Evolutionary conservation across 1,140 invertebrate species (phyloP), one percentile per base, ranked within the genome.

Genomic region (Neotoxoptera formosana): DNA sequence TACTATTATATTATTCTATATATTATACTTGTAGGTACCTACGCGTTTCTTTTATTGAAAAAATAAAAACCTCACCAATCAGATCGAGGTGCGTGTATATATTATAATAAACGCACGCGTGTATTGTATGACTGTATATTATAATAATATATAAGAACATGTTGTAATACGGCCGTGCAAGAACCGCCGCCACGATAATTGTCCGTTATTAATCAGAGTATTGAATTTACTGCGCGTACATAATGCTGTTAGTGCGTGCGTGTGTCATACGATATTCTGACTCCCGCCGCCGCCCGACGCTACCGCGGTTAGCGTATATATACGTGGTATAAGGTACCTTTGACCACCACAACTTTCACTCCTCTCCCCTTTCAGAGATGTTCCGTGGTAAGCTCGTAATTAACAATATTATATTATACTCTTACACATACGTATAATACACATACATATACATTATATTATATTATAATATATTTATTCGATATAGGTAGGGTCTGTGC

Each of bases 201-300:
- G 41, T 67, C 60, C 56, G 90, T 91, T 76, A 91, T 91, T 91
- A 91, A 91, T 91, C 90, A 91, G 90, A 76, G 90, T 91, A 76
- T 91, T 91, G 90, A 91, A 67, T 91, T 91, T 76, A 91, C 56
- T 45, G 81, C 36, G 60, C 56, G 90, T 76, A 47, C 60, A 81
- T 76, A 76, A 91, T 91, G 56, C 47, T 45, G 36, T 90, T 90
- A 86, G 34, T 36, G 53, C 25, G 86, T 36, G 56, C 53, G 60
- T n/a, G 25, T 91, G 90, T 91, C 56, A 47, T 91, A 90, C 11
- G 88, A 60, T 90, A 60, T 76, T 76, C 4, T 21, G 41, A 91
- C 60, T 41, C 34, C 14, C 14, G 30, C 88, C 14, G 30, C 88
- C 48, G 56, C 51, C 14, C 56, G 23, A 17, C 34, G 48, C 34